These are phyloP conservation scores for Oscheius sp. DNA, from an alignment of 2,888 invertebrate species.

Conservation along the genomic window DNA sequence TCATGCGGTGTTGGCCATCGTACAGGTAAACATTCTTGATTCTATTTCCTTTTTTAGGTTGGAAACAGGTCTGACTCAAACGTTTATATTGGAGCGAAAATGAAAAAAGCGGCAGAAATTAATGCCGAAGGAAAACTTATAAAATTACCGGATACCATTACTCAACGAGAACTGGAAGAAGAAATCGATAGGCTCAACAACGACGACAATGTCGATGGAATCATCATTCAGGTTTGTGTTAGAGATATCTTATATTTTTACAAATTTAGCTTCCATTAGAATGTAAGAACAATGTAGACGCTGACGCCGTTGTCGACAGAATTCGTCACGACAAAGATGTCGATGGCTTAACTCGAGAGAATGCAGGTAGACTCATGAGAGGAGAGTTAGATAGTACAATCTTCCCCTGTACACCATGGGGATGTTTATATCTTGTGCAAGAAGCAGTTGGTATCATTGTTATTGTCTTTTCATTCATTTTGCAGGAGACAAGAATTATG, in stretches of 20 bases:
- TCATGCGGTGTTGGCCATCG: constrained; percentile 83
- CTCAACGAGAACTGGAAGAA: constrained; percentile 76
- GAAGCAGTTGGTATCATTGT: constrained; percentile 65
- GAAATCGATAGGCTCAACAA: constrained; percentile 82
- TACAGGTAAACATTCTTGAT: constrained; percentile 74
- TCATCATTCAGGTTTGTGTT: constrained; percentile 69
- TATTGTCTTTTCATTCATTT: neutral
- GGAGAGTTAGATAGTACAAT: constrained; percentile 83
- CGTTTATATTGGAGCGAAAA: constrained; percentile 95
- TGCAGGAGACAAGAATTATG: constrained; percentile 55
- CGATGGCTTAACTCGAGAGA: constrained; percentile 76
- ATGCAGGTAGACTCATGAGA: constrained; percentile 89
- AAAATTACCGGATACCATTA: constrained; percentile 81
- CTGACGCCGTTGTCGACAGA: constrained; percentile 78
- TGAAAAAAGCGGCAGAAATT: constrained; percentile 88
- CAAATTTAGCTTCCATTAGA: constrained; percentile 81
- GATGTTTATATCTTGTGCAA: constrained; percentile 90
- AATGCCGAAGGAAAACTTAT: constrained; percentile 80
- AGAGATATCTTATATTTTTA: neutral
- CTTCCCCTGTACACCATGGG: constrained; percentile 94
- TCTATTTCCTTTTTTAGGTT: constrained; percentile 77
- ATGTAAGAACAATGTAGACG: constrained; percentile 83
- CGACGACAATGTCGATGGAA: constrained; percentile 78
- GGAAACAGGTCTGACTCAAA: constrained; percentile 96
- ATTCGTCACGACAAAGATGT: constrained; percentile 78